Percentiles rank a stretch among this genome's conserved stretches.
Evolutionary conservation across 2,797 vertebrate species (phyloP).

Genomic region (Poliocrania exsul): DNA sequence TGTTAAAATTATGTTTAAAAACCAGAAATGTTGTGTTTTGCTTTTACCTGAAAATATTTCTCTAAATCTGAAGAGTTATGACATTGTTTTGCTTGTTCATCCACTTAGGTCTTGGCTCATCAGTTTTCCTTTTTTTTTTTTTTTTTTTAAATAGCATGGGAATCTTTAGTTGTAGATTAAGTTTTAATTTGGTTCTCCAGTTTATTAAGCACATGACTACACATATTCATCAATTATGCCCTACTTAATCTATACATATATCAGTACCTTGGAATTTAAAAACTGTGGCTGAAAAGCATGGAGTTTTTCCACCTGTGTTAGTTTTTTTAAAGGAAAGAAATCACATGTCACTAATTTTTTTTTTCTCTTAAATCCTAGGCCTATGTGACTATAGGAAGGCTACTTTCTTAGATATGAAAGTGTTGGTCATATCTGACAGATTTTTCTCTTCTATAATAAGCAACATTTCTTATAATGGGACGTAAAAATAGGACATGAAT

Average conservation of each 20-base stretch:
- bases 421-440: not conserved
- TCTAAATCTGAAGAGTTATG: not conserved
- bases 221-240: not conserved
- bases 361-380: not conserved
- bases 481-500: conserved; percentile 21
- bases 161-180: not conserved
- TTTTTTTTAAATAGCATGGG: not conserved
- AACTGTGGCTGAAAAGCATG: not conserved
- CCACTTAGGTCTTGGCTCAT: not conserved
- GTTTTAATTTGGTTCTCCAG: not conserved
- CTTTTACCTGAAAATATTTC: not conserved
- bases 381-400: not conserved
- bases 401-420: not conserved
- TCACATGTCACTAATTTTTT: not conserved
- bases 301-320: not conserved
- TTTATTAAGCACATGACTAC: not conserved
- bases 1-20: not conserved
- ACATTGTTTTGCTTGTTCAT: not conserved
- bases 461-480: conserved; percentile 29
- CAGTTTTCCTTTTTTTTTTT: not conserved
- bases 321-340: not conserved
- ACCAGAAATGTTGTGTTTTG: not conserved
- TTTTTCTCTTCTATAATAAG: conserved; percentile 18
- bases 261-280: not conserved
- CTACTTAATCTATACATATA: not conserved